Evolutionary conservation across 1,140 invertebrate species (phyloP), one percentile per base, ranked within the genome.

Genomic region (Hermatobates lingyangjiaoensis): DNA sequence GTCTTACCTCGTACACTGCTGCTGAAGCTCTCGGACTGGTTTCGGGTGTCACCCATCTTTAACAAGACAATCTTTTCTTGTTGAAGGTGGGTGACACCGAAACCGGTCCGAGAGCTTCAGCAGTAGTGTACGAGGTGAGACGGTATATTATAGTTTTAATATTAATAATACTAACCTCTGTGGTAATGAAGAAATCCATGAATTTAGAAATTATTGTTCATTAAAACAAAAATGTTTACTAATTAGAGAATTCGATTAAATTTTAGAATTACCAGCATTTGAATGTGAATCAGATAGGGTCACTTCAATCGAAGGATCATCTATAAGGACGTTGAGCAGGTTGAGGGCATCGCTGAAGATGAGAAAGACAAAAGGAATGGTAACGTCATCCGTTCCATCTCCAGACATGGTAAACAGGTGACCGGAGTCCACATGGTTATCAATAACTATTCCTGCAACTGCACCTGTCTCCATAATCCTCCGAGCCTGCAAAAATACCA

Each of bases 381-480:
- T 75, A 1, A 96, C 80, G 63, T 96, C 87, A 60, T 87, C 78
- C 7, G 71, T 76, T 0, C 87, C 89, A 69, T 94, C 90, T 1
- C 89, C 90, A 10, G 88, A 93, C 92, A 98, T 97, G 1, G 87
- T 87, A 70, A 97, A 97, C 68, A 93, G 76, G 0, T 85, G 78
- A 44, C 77, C 81, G 20, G 82, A 81, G 23, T 77, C 81, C 18
- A 74, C 68, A 27, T 78, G 74, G 66, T 94, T 92, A 67, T 97
- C 92, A 54, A 94, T 68, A 5, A 94, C 80, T 59, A 98, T 88
- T 25, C 83, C 83, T 20, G 81, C 87, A 27, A 81, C 68, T 7
- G 83, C 91, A 20, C 90, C 89, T 20, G 81, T 77, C 51, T 74
- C 71, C 70, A 94, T 81, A n/a, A 92, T 71, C 60, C 77, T 69